Conservation (phyloP, 2,888 invertebrate species). For the Tuberolachnus salignus region DNA sequence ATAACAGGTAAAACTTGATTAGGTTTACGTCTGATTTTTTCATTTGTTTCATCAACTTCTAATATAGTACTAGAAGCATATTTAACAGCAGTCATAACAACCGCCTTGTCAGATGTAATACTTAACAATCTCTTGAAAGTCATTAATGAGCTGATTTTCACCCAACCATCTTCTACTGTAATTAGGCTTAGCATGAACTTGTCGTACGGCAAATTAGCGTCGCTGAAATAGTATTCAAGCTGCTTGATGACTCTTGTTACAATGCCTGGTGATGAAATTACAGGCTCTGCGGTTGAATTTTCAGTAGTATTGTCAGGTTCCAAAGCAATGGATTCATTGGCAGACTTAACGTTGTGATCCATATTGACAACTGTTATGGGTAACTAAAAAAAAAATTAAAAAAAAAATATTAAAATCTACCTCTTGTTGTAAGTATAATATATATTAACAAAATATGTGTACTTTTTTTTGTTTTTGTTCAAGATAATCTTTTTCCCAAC, state of each 20-base stretch:
- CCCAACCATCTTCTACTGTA: constrained; percentile 88
- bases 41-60: constrained; percentile 67
- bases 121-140: constrained; percentile 86
- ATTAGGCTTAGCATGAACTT: constrained; percentile 88
- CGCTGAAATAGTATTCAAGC: constrained; percentile 79
- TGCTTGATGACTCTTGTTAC: constrained; percentile 63
- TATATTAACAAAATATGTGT: no score
- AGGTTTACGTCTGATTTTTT: constrained; percentile 68
- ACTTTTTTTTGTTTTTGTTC: constrained; percentile 72
- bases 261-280: background rate
- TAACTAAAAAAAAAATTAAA: no score
- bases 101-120: constrained; percentile 71
- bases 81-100: constrained; percentile 76
- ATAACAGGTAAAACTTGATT: constrained; percentile 81
- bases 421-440: no score
- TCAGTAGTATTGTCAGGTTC: no score
- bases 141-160: constrained; percentile 80
- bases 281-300: no score
- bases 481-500: constrained; percentile 73
- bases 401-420: no score
- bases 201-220: constrained; percentile 88
- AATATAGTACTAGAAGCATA: constrained; percentile 77
- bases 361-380: no score
- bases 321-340: no score
- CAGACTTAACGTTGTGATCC: no score